phyloP scores from a whole-genome alignment of 2,797 vertebrate species.

The Eospalax fontanierii region DNA sequence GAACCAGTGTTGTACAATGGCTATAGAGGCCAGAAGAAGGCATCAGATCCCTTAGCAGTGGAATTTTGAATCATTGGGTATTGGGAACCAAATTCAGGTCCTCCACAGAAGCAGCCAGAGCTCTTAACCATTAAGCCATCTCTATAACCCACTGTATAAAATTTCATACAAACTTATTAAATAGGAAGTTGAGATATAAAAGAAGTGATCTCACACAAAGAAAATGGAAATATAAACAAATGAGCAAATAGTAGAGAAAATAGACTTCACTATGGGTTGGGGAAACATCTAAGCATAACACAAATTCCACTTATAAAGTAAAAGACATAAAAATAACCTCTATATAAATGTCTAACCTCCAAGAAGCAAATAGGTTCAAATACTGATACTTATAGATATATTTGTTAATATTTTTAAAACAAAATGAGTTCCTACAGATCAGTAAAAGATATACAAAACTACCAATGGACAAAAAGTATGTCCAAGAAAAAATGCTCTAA shows the following conservation, averaged over 20 bases:
- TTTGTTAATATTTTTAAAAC: not conserved
- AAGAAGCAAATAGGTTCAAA: slow-evolving; percentile 35
- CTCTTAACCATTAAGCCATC: no score
- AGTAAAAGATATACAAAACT: slow-evolving; percentile 57
- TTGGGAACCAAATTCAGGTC: no score
- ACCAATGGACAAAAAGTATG: slow-evolving; percentile 21
- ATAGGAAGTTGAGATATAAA: slow-evolving; percentile 29
- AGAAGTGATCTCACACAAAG: not conserved
- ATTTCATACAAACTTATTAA: slow-evolving; percentile 23
- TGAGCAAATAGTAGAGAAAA: not conserved
- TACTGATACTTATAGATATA: not conserved
- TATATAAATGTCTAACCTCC: slow-evolving; percentile 14
- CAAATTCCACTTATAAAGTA: slow-evolving; percentile 32
- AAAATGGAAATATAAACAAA: not conserved
- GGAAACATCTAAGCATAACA: not conserved
- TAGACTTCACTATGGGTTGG: not conserved
- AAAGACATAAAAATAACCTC: not conserved
- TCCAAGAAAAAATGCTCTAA: not conserved
- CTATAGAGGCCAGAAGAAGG: no score
- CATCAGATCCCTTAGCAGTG: no score
- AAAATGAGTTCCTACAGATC: slow-evolving; percentile 43
- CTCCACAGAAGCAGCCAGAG: no score
- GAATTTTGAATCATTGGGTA: no score
- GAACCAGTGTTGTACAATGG: no score
- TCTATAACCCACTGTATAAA: slow-evolving; percentile 7